Conservation (phyloP, 1,140 invertebrate species). For the Sycophaga agraensis region DNA sequence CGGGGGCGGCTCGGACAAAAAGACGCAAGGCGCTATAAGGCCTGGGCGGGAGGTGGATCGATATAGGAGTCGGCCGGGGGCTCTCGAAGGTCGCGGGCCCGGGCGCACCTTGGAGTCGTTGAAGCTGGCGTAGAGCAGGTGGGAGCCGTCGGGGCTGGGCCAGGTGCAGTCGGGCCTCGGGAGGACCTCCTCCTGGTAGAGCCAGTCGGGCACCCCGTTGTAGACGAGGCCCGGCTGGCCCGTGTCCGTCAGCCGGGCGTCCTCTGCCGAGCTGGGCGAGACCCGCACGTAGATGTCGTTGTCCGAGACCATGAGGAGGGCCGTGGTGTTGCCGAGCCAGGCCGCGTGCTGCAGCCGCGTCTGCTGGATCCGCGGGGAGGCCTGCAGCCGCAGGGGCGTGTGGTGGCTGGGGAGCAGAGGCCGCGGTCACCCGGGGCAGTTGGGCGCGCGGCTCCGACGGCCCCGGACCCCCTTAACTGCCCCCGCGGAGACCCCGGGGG, state of each 20-base stretch:
- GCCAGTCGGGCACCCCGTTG: conserved; percentile 91
- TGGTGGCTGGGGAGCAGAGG: conserved; percentile 65
- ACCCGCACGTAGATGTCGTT: conserved; percentile 85
- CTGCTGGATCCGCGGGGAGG: conserved; percentile 67
- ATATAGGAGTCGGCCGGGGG: too few relatives aligned
- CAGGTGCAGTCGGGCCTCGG: conserved; percentile 76
- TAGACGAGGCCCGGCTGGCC: conserved; percentile 76
- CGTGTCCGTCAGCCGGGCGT: conserved; percentile 72
- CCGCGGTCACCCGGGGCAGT: neutral
- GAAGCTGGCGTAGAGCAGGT: conserved; percentile 82
- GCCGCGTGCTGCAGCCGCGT: conserved; percentile 73
- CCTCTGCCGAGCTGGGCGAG: conserved; percentile 64
- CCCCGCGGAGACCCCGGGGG: too few relatives aligned
- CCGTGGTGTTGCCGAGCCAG: conserved; percentile 75
- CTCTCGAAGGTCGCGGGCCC: too few relatives aligned
- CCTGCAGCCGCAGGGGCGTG: conserved; percentile 72
- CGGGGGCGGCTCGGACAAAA: too few relatives aligned
- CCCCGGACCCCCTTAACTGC: too few relatives aligned
- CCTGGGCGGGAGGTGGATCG: too few relatives aligned
- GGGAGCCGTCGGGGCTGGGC: conserved; percentile 78
- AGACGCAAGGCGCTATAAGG: too few relatives aligned
- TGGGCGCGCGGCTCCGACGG: neutral
- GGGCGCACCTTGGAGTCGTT: conserved; percentile 71
- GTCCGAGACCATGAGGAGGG: conserved; percentile 72
- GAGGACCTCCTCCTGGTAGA: conserved; percentile 87